Evolutionary conservation across 1,140 invertebrate species (phyloP).

Genomic region (Scylla paramamosain): DNA sequence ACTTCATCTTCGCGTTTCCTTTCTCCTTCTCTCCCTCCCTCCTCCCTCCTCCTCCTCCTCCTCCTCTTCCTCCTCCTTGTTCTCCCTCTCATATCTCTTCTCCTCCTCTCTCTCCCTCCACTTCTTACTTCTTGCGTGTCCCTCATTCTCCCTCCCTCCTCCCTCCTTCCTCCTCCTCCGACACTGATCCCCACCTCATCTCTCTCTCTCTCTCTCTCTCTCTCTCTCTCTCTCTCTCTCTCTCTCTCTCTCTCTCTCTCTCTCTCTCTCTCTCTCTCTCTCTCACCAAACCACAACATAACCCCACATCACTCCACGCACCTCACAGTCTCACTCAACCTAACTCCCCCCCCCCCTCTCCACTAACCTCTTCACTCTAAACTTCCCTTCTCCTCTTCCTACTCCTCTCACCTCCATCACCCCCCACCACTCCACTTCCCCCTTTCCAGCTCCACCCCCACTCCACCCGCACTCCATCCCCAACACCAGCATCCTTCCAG

Average conservation of each 20-base stretch:
- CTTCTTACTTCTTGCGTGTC: not conserved
- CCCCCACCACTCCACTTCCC: not conserved
- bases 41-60: not conserved
- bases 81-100: not conserved
- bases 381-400: not conserved
- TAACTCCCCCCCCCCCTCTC: too few relatives aligned
- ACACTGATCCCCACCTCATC: not conserved
- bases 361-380: not conserved
- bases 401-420: not conserved
- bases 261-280: not conserved
- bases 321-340: too few relatives aligned
- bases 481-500: too few relatives aligned
- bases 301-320: not conserved
- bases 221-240: not conserved
- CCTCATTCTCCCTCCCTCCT: too few relatives aligned
- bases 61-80: not conserved
- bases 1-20: not conserved
- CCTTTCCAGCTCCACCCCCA: too few relatives aligned
- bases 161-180: not conserved
- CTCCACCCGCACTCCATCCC: too few relatives aligned
- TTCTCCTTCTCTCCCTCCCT: not conserved
- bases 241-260: slow-evolving; percentile 28
- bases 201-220: slow-evolving; percentile 32
- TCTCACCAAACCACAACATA: too few relatives aligned
- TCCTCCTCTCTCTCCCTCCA: not conserved